A percentile compares a stretch with the other conserved stretches of the same genome.
phyloP scores from a whole-genome alignment of 2,888 invertebrate species.

The Falcaria lacertinaria region DNA sequence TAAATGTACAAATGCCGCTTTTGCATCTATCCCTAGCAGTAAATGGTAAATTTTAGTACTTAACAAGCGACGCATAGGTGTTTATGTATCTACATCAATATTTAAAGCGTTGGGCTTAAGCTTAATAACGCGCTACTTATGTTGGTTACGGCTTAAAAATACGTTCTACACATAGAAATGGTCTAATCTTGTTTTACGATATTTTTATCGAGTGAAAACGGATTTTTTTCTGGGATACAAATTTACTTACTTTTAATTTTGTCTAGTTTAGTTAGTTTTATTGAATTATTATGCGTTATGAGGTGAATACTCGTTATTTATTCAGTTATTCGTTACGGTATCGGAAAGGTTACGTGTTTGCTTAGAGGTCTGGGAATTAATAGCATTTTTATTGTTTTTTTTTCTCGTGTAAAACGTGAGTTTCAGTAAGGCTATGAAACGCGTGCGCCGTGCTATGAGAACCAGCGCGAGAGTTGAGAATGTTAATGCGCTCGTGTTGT shows the following conservation, averaged over 20 bases:
- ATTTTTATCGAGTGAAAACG: conserved; percentile 3
- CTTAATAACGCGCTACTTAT: background rate
- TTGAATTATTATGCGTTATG: background rate
- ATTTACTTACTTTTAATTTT: background rate
- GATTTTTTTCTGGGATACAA: background rate
- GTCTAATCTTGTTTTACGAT: conserved; percentile 1
- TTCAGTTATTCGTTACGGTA: background rate
- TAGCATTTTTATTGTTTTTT: background rate
- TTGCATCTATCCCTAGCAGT: conserved; percentile 14
- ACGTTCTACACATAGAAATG: background rate
- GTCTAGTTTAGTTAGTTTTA: conserved; percentile 1
- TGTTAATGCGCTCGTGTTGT: conserved; percentile 73
- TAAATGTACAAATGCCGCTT: conserved; percentile 15
- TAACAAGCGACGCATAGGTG: background rate
- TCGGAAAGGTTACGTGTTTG: background rate
- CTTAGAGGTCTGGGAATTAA: background rate
- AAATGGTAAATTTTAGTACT: conserved; percentile 17
- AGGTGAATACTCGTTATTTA: background rate
- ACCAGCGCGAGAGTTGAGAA: conserved; percentile 63
- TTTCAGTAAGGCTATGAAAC: conserved; percentile 34
- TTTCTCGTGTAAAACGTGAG: conserved; percentile 4
- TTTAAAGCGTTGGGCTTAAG: background rate
- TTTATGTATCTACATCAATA: conserved; percentile 8
- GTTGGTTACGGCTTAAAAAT: background rate
- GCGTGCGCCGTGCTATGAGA: conserved; percentile 61